Evolutionary conservation across 1,140 invertebrate species (phyloP), one percentile per base, ranked within the genome.

Genomic region (Berghia stephanieae): DNA sequence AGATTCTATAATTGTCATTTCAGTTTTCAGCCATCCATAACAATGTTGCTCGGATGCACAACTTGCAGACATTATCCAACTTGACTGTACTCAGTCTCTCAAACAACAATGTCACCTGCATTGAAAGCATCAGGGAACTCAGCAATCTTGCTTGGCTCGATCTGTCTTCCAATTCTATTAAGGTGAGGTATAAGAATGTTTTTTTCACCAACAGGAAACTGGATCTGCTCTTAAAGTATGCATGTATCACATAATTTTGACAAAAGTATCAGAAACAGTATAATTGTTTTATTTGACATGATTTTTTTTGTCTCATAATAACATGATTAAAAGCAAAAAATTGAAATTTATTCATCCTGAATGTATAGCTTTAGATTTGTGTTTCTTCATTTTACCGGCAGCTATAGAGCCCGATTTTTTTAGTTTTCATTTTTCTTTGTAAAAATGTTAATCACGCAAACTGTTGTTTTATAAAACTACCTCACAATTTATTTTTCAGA

Each of bases 71-170:
- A 73, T 90, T 97, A 60, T 93, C 93, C 80, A 93, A 94, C 86
- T 90, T 97, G 46, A 93, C 94, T 21, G 92, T 94, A 36, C 89
- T 97, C 79, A 95, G 96, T 89, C 91, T 97, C 38, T 93, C 95
- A 67, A 93, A 95, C 87, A 97, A 97, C 91, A 93, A 94, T 68
- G 95, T 97, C 78, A 91, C 95, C 8, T 94, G 93, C 38, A 96
- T 97, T 83, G 95, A 97, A 90, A 95, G 95, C 88, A 79, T 78
- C 57, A 52, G 27, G 44, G 27, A 21, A 6, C 36, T 72, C 18
- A 36, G 5, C 3, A 93, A 95, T 85, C 91, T 97, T 70, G 93
- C 93, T 84, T 94, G 94, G 83, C 90, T 97, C 36, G 93, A 92
- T 88, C 88, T 95, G 66, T 92, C 93, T 73, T 92, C 92, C 60